Conservation (phyloP, 2,888 invertebrate species). For the Sinhomidia bicolor region DNA sequence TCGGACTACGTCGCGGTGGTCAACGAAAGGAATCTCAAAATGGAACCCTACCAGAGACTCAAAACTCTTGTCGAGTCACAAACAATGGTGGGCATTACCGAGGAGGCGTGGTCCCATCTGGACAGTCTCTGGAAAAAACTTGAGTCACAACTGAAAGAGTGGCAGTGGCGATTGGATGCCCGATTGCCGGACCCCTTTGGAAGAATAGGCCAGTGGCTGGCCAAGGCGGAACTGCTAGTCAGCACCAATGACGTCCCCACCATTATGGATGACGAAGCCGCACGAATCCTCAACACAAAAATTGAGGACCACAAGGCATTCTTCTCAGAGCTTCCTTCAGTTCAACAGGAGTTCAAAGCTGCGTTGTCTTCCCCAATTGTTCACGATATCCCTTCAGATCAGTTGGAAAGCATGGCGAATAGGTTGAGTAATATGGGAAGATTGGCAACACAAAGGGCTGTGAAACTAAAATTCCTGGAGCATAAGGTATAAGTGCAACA, state of each 20-base stretch:
- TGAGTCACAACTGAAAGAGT: slow-evolving; percentile 88
- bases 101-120: slow-evolving; percentile 93
- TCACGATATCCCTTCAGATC: slow-evolving; percentile 88
- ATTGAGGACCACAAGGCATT: slow-evolving; percentile 94
- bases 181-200: slow-evolving; percentile 93
- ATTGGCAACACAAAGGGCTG: slow-evolving; percentile 90
- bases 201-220: slow-evolving; percentile 94
- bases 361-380: slow-evolving; percentile 87
- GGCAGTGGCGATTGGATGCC: slow-evolving; percentile 95
- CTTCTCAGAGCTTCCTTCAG: slow-evolving; percentile 91
- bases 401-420: slow-evolving; percentile 90
- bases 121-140: slow-evolving; percentile 91
- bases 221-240: slow-evolving; percentile 91
- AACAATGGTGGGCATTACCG: slow-evolving; percentile 90
- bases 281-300: slow-evolving; percentile 92
- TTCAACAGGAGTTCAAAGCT: slow-evolving; percentile 89
- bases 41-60: slow-evolving; percentile 88
- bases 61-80: slow-evolving; percentile 91
- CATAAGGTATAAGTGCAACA: slow-evolving; percentile 85
- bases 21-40: slow-evolving; percentile 89
- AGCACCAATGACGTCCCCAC: slow-evolving; percentile 86
- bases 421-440: slow-evolving; percentile 89
- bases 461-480: slow-evolving; percentile 93
- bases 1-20: slow-evolving; percentile 91
- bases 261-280: slow-evolving; percentile 93